Evolutionary conservation across 2,888 invertebrate species (phyloP), one percentile per base, ranked within the genome.

Genomic region (Dynastes tityus): DNA sequence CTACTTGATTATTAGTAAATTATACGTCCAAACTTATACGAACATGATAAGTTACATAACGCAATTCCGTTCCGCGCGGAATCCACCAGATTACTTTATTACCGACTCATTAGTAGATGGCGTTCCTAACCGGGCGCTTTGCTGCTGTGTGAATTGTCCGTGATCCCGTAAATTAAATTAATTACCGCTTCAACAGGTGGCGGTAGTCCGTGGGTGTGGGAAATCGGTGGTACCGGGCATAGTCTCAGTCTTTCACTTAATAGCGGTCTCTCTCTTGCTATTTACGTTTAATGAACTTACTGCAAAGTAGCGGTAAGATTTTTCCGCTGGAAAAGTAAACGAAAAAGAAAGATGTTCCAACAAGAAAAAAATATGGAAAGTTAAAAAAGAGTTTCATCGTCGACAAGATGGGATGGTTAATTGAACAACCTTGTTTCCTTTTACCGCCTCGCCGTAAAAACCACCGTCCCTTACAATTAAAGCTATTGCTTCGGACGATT

Each of bases 141-240:
- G 78, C 80, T 76, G 61, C 81, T 80, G 61, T 74, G 61, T 49
- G 73, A 74, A 74, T 74, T 61, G 73, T 82, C 83, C 81, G 84
- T 84, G 85, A 86, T 86, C 85, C 82, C 85, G 85, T 85, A 86
- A 87, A 87, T 87, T 86, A 87, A 86, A 87, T 87, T 87, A 87
- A 87, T 87, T 87, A 86, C 85, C 84, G 83, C 84, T 85, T 87
- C 87, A 87, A 87, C 87, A 87, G 86, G 87, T 87, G 87, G 86
- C 82, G 83, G 83, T 82, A 76, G 81, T 64, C 64, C n/a, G 73
- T 74, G 73, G 73, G 73, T 74, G 73, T 74, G 73, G 73, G 73
- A 74, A 74, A 74, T 61, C 61, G 73, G 73, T 74, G 61, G 61
- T 73, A 73, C 73, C 61, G 40, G 45, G 58, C 61, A 40, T 61